Evolutionary conservation across 2,113 vertebrate genomes (phyloP).

Genomic region (Odocoileus virginianus): DNA sequence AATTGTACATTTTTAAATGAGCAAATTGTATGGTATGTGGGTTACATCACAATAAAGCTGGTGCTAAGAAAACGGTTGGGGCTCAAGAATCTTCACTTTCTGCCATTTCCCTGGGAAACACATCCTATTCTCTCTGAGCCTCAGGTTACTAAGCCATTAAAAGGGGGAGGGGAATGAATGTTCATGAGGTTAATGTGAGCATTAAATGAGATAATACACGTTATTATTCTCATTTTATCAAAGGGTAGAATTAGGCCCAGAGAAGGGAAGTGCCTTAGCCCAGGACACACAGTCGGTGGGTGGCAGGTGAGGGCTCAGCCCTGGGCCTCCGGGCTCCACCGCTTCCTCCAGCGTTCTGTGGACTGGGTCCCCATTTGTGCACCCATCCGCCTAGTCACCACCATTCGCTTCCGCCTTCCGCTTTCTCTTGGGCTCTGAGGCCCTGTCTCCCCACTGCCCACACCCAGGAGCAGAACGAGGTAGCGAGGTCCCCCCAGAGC

Average conservation of each 20-base stretch:
- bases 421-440: not conserved
- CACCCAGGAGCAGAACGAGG: not conserved
- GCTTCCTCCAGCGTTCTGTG: not conserved
- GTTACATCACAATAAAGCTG: not conserved
- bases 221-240: not conserved
- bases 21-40: not conserved
- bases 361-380: not conserved
- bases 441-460: not conserved
- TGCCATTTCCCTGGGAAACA: not conserved
- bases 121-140: not conserved
- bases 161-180: not conserved
- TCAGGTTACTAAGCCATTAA: not conserved
- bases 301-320: not conserved
- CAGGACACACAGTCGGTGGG: not conserved
- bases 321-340: not conserved
- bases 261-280: not conserved
- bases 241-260: not conserved
- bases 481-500: not conserved
- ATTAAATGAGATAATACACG: conserved; percentile 32
- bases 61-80: not conserved
- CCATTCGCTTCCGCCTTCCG: not conserved
- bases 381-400: not conserved
- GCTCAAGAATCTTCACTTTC: not conserved
- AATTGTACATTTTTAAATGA: not conserved
- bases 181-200: not conserved